Percentiles rank a stretch among this genome's conserved stretches.
Conservation (phyloP, 2,888 invertebrate species). For the Aethes cnicana region DNA sequence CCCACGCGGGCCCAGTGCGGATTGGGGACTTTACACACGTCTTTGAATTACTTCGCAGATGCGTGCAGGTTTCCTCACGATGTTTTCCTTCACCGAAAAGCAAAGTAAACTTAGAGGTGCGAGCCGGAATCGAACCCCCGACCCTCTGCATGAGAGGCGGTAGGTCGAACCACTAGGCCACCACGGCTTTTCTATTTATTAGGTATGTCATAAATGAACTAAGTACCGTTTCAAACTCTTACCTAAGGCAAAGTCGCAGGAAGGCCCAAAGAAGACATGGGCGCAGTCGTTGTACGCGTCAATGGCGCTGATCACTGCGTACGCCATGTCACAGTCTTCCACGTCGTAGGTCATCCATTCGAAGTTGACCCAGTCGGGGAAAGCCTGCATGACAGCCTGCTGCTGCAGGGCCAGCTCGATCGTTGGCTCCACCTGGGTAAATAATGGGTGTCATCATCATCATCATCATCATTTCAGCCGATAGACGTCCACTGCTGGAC, state of each 20-base stretch:
- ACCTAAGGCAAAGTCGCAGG: conserved; percentile 92
- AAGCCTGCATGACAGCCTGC: conserved; percentile 70
- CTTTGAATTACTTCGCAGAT: too few species aligned
- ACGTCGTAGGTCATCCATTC: conserved; percentile 86
- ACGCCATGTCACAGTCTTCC: conserved; percentile 86
- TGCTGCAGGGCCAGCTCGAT: conserved; percentile 83
- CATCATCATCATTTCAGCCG: too few species aligned
- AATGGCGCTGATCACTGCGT: conserved; percentile 87
- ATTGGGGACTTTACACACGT: too few species aligned
- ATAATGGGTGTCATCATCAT: conserved; percentile 32
- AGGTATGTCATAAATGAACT: not conserved
- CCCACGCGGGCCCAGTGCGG: too few species aligned
- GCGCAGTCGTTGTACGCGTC: conserved; percentile 88
- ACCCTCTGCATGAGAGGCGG: too few species aligned
- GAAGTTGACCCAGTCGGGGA: conserved; percentile 83
- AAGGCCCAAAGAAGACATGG: conserved; percentile 90
- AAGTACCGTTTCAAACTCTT: conserved; percentile 58
- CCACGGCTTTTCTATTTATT: too few species aligned
- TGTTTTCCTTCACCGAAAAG: too few species aligned
- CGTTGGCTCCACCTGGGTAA: conserved; percentile 82
- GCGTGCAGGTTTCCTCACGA: too few species aligned
- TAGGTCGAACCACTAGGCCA: too few species aligned
- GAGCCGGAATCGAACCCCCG: too few species aligned
- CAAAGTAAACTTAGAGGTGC: too few species aligned
- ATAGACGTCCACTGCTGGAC: too few species aligned